A percentile compares a stretch with the other conserved stretches of the same genome.
Evolutionary conservation across 1,140 invertebrate species (phyloP).

Genomic region (Drosophila neocordata): DNA sequence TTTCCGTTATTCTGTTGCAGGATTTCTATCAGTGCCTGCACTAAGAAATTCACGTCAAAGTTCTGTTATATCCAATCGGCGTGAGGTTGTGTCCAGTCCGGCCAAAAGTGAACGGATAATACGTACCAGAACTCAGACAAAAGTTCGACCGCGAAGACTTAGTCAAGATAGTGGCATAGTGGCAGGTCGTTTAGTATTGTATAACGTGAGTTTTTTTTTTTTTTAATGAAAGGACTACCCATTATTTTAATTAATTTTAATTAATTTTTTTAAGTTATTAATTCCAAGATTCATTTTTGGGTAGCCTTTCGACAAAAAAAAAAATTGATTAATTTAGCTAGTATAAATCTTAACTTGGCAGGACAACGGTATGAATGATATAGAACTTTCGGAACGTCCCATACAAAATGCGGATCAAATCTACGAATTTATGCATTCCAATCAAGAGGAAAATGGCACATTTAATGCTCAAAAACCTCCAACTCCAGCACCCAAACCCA

Average conservation of each 20-base stretch:
- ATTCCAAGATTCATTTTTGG: background rate
- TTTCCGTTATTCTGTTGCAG: conserved; percentile 24
- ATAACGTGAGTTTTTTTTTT: conserved; percentile 54
- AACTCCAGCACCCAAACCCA: conserved; percentile 19
- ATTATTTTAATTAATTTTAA: too few species aligned
- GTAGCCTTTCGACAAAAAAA: background rate
- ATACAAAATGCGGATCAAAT: background rate
- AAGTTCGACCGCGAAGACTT: conserved; percentile 55
- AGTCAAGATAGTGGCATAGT: conserved; percentile 80
- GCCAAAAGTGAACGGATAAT: conserved; percentile 73
- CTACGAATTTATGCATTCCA: background rate
- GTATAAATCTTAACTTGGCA: background rate
- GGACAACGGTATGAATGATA: conserved; percentile 4
- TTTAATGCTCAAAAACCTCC: background rate
- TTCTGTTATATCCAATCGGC: conserved; percentile 27
- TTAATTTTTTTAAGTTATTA: too few species aligned
- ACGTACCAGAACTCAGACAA: conserved; percentile 43
- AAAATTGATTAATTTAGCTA: background rate
- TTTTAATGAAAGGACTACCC: background rate
- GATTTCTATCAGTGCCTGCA: conserved; percentile 77
- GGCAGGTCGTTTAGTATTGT: conserved; percentile 65
- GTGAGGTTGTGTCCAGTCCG: conserved; percentile 75
- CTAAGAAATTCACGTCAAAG: conserved; percentile 55
- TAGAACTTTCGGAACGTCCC: background rate
- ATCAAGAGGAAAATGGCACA: conserved; percentile 38